A percentile compares a stretch with the other conserved stretches of the same genome.
phyloP scores from a whole-genome alignment of 1,140 invertebrate genomes.

The Drusus annulatus region DNA sequence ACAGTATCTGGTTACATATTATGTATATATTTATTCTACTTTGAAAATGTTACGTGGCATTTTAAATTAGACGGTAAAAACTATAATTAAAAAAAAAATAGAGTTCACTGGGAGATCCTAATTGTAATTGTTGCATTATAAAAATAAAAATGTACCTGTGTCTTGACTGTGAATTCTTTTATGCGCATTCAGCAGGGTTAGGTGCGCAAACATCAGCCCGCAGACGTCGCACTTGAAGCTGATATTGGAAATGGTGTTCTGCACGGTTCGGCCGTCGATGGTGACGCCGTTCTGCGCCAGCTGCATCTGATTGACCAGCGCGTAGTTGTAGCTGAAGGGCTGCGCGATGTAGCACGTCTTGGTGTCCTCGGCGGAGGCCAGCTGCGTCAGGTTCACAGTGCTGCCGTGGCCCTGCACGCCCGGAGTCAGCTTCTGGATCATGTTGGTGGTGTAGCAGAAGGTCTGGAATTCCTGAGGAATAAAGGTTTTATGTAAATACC shows the following conservation, averaged over 20 bases:
- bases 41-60: no score
- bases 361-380: constrained; percentile 74
- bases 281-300: constrained; percentile 70
- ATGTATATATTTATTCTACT: no score
- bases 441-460: constrained; percentile 78
- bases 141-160: constrained; percentile 63
- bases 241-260: constrained; percentile 82
- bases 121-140: no score
- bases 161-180: constrained; percentile 83
- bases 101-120: no score
- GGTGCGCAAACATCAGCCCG: constrained; percentile 85
- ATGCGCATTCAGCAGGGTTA: constrained; percentile 84
- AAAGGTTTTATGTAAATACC: no score
- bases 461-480: constrained; percentile 74
- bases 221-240: constrained; percentile 91
- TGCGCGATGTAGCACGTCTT: constrained; percentile 81
- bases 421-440: constrained; percentile 75
- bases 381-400: constrained; percentile 77
- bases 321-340: constrained; percentile 81
- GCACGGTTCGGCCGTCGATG: constrained; percentile 60
- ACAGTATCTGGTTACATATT: no score
- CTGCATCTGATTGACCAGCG: constrained; percentile 76
- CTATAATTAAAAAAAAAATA: no score
- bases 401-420: constrained; percentile 68
- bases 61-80: no score